Base-by-base conservation (phyloP, 2,797 vertebrate genomes). In the Rhinogobio ventralis region DNA sequence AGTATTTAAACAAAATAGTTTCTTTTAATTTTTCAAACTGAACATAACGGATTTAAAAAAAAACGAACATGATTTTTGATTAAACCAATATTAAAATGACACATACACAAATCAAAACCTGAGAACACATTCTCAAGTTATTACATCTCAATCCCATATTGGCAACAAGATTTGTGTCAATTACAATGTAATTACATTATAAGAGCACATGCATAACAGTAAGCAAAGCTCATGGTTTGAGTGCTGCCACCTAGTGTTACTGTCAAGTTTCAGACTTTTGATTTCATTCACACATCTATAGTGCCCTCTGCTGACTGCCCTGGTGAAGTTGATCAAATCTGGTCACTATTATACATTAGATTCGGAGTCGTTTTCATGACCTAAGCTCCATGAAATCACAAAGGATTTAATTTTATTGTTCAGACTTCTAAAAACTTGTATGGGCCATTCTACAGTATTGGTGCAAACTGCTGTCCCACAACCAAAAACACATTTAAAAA, bases 171-270 rank as follows among this genome's bases (percentile, higher is more conserved):
- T 71, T 45, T 46, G 4, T 10, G 25, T 4, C 5, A 33, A 33
- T 53, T 53, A 3, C 28, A 4, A 5, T 33, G 17, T 74, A 51
- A 51, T 51, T 11, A n/a, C 20, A 76, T 25, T 39, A 25, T 57
- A 76, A 39, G 2, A 60, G 14, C 4, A 9, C 23, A 76, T 53
- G 19, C 2, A 33, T 53, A 42, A 15, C n/a, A 25, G n/a, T 9
- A 60, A 60, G 7, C 14, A 17, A 3, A 39, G 23, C 23, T 77
- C 33, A 28, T 60, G 2, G 15, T 77, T 19, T 30, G 77, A 49
- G 42, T 79, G 60, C 77, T 66, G 60, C 77, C 60, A 64, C 17
- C 77, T 79, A 33, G 60, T 33, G 60, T 15, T 33, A 8, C 28
- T 33, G 42, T 45, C n/a, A 33, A 66, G 42, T 23, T 13, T 17